These are phyloP conservation scores for Sphaerophoria rueppellii DNA, from an alignment of 2,888 invertebrate species.

Conservation along the genomic window DNA sequence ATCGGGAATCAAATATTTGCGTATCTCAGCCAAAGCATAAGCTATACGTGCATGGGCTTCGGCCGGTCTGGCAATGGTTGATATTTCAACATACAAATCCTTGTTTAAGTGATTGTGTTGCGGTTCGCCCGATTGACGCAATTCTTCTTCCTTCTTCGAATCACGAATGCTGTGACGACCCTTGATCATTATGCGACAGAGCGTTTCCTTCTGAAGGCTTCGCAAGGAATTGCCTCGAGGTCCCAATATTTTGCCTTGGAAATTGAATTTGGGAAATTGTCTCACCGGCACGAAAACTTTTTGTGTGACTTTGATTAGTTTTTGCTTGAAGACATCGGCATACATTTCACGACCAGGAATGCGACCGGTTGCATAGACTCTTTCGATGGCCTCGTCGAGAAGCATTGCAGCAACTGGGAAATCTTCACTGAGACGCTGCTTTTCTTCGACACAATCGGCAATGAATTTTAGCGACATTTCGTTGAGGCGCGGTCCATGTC, in stretches of 20 bases:
- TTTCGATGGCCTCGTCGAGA: slow-evolving; percentile 85
- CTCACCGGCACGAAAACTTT: slow-evolving; percentile 82
- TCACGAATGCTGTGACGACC: slow-evolving; percentile 97
- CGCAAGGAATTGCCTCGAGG: slow-evolving; percentile 97
- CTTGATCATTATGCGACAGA: slow-evolving; percentile 96
- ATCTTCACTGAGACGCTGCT: slow-evolving; percentile 76
- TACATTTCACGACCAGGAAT: slow-evolving; percentile 87
- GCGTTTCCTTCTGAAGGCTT: slow-evolving; percentile 95
- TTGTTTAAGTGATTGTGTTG: slow-evolving; percentile 94
- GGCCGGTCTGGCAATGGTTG: slow-evolving; percentile 92
- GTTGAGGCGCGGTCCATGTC: slow-evolving; percentile 77
- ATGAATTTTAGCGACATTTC: slow-evolving; percentile 79
- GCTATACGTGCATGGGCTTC: slow-evolving; percentile 91
- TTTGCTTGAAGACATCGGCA: slow-evolving; percentile 88
- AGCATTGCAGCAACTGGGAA: slow-evolving; percentile 79
- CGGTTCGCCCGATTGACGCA: slow-evolving; percentile 91
- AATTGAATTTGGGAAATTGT: slow-evolving; percentile 90
- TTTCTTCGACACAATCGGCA: slow-evolving; percentile 78
- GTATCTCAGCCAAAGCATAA: slow-evolving; percentile 78
- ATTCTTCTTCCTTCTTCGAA: slow-evolving; percentile 90
- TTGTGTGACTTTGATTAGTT: slow-evolving; percentile 80
- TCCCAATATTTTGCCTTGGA: slow-evolving; percentile 95
- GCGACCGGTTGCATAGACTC: slow-evolving; percentile 87
- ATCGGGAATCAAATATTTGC: slow-evolving; percentile 79
- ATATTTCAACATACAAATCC: slow-evolving; percentile 94